These are phyloP conservation scores for Heterohyrax brucei DNA, from an alignment of 2,797 vertebrate genomes.

Conservation along the genomic window DNA sequence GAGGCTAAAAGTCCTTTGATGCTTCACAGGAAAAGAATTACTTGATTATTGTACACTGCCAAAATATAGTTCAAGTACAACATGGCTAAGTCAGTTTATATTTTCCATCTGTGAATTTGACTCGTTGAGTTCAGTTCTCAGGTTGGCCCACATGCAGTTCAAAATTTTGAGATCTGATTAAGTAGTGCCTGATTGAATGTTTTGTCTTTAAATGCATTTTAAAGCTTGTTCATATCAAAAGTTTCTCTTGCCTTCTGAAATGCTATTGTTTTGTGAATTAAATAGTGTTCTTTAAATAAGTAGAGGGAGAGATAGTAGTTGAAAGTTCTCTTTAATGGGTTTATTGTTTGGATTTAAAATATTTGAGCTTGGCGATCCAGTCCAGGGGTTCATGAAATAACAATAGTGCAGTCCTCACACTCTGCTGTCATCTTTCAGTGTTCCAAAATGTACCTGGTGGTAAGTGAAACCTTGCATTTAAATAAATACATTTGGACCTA, in stretches of 20 bases:
- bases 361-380: constrained; percentile 79
- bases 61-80: neutral
- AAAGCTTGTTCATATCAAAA: constrained; percentile 52
- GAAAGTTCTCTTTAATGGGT: constrained; percentile 83
- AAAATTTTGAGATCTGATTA: constrained; percentile 25
- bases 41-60: neutral
- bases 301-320: constrained; percentile 62
- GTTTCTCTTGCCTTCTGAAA: constrained; percentile 77
- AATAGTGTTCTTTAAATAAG: constrained; percentile 62
- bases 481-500: constrained; percentile 89
- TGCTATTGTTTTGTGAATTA: constrained; percentile 64
- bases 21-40: neutral
- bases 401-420: constrained; percentile 69
- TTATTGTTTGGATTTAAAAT: constrained; percentile 83
- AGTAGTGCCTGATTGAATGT: neutral
- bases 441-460: constrained; percentile 79
- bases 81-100: fast-evolving
- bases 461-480: constrained; percentile 86
- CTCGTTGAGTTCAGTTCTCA: neutral
- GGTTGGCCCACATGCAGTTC: neutral
- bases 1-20: neutral
- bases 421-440: constrained; percentile 82
- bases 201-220: constrained; percentile 52
- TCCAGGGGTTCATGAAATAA: constrained; percentile 85
- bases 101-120: neutral